Conservation (phyloP, 2,113 vertebrate genomes). For the Zapornia atra region DNA sequence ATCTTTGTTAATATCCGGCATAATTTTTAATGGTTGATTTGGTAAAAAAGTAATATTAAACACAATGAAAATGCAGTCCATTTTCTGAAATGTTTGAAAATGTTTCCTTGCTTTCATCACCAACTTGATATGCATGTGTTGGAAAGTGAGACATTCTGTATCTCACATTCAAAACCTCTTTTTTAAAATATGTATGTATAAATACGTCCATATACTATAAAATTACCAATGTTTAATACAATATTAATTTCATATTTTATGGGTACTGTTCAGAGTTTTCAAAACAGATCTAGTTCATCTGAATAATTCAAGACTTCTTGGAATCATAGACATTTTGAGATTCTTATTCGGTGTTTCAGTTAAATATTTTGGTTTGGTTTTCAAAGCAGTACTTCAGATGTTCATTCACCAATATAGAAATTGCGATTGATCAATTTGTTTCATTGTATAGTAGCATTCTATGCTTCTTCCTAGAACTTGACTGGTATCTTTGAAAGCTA, state of each 20-base stretch:
- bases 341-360: neutral
- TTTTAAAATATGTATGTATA: neutral
- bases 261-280: neutral
- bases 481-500: neutral
- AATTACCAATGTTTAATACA: neutral
- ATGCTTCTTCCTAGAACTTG: neutral
- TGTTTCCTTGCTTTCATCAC: neutral
- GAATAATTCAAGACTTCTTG: neutral
- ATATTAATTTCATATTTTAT: neutral
- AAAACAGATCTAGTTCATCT: neutral
- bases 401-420: neutral
- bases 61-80: neutral
- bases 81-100: fast-evolving
- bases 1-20: neutral
- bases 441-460: neutral
- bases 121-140: neutral
- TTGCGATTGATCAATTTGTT: neutral
- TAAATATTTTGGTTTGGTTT: neutral
- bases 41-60: neutral
- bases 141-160: neutral
- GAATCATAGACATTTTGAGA: neutral
- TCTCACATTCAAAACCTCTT: neutral
- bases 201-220: neutral
- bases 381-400: neutral
- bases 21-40: neutral